Evolutionary conservation across 1,140 invertebrate genomes (phyloP), one percentile per base, ranked within the genome.

Genomic region (Drosophila chauvacae): DNA sequence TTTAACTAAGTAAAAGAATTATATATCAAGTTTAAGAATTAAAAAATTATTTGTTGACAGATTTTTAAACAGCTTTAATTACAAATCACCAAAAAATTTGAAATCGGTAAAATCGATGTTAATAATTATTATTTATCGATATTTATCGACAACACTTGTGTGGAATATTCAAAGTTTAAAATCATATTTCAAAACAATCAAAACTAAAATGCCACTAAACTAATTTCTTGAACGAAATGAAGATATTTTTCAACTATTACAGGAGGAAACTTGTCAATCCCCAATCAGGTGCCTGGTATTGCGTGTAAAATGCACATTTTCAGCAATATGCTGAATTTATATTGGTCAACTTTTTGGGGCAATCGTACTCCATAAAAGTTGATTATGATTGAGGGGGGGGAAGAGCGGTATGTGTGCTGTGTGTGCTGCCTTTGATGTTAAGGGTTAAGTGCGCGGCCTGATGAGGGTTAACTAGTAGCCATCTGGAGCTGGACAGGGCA

Each of bases 401-500:
- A 14, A 30, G 28, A 14, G 28, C 9, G 18, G n/a, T 13, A 6
- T 9, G 13, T 18, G 7, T 53, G n/a, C 35, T 33, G 30, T 33
- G 30, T 11, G 33, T 37, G 47, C 23, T 48, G 51, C 39, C 68
- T 72, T 71, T 72, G 69, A 50, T 71, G 37, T 72, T 45, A 56
- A 23, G 45, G 42, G n/a, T 33, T 35, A 66, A 66, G 53, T 55
- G 45, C 20, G 37, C 50, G 33, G 35, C 59, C n/a, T 33, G 37
- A 44, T 28, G 68, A 71, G 69, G 69, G 51, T 39, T 47, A 71
- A 72, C 69, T 71, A 72, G 69, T 58, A 70, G 57, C 76, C 80
- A 83, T 80, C 78, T 76, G 77, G 59, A 48, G 56, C 50, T 33
- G 50, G 50, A 51, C 69, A 74, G 50, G 50, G n/a, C 69, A 74